Evolutionary conservation across 2,888 invertebrate genomes (phyloP).

Genomic region (Tetramorium bicarinatum): DNA sequence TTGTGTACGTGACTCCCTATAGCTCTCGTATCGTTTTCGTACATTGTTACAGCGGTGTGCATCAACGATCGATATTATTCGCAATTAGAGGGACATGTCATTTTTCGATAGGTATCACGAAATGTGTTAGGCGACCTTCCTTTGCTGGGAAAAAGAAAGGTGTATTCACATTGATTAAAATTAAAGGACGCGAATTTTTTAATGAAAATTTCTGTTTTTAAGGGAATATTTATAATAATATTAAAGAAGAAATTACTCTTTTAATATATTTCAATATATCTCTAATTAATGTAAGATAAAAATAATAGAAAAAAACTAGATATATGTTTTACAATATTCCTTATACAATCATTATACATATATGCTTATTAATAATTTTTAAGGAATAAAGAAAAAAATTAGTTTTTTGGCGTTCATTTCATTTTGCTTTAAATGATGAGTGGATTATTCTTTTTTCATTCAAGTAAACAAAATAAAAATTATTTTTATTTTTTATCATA

Average conservation of each 20-base stretch:
- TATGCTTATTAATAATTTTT: background rate
- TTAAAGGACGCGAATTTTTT: background rate
- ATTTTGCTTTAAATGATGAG: background rate
- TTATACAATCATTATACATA: background rate
- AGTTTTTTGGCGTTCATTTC: background rate
- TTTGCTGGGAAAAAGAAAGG: background rate
- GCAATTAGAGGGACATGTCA: slow-evolving; percentile 7
- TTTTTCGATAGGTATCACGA: slow-evolving; percentile 18
- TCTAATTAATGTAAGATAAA: background rate
- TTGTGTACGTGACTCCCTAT: slow-evolving; percentile 32
- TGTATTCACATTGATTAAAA: slow-evolving; percentile 21
- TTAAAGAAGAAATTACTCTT: slow-evolving; percentile 19
- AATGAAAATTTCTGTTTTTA: background rate
- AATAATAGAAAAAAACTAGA: background rate
- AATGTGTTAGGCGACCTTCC: background rate
- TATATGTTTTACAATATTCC: background rate
- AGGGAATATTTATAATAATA: too few relatives aligned
- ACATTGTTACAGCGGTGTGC: slow-evolving; percentile 24
- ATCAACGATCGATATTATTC: slow-evolving; percentile 42
- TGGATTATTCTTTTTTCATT: background rate
- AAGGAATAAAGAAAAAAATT: background rate
- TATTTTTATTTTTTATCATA: slow-evolving; percentile 3
- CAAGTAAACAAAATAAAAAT: background rate
- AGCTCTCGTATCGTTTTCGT: slow-evolving; percentile 41
- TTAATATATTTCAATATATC: background rate